A percentile compares a stretch with the other conserved stretches of the same genome.
Evolutionary conservation across 2,888 invertebrate species (phyloP).

Genomic region (Caenorhabditis becei): DNA sequence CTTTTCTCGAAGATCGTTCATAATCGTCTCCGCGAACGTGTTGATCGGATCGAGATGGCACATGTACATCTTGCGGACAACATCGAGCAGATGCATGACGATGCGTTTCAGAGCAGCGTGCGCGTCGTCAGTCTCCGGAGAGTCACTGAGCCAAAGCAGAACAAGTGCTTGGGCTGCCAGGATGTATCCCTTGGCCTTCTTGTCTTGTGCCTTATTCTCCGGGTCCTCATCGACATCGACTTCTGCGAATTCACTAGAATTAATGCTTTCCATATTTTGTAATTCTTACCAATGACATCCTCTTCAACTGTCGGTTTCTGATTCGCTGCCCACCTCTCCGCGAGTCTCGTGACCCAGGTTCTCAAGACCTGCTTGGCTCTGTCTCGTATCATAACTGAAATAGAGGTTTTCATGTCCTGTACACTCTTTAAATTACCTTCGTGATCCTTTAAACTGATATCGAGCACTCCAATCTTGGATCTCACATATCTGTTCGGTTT

Average conservation of each 20-base stretch:
- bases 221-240: not conserved
- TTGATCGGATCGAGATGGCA: conserved; percentile 35
- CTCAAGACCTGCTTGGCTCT: conserved; percentile 7
- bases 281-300: conserved; percentile 10
- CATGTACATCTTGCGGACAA: conserved; percentile 37
- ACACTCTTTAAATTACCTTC: conserved; percentile 24
- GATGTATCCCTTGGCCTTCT: conserved; percentile 21
- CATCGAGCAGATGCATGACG: conserved; percentile 18
- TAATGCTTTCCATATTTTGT: not conserved
- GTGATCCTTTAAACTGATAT: conserved; percentile 47
- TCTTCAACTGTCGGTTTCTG: not conserved
- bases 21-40: conserved; percentile 25
- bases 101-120: conserved; percentile 10
- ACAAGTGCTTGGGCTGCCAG: conserved; percentile 11
- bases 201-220: not conserved
- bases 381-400: conserved; percentile 32
- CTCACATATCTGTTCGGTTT: conserved; percentile 4
- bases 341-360: conserved; percentile 7
- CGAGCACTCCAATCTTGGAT: conserved; percentile 23
- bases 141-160: conserved; percentile 18
- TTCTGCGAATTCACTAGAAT: not conserved
- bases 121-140: not conserved
- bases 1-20: conserved; percentile 15
- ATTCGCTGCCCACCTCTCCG: not conserved
- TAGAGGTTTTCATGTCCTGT: not conserved